Evolutionary conservation across 2,113 vertebrate species (phyloP).

Genomic region (Dolichotis patagonum): DNA sequence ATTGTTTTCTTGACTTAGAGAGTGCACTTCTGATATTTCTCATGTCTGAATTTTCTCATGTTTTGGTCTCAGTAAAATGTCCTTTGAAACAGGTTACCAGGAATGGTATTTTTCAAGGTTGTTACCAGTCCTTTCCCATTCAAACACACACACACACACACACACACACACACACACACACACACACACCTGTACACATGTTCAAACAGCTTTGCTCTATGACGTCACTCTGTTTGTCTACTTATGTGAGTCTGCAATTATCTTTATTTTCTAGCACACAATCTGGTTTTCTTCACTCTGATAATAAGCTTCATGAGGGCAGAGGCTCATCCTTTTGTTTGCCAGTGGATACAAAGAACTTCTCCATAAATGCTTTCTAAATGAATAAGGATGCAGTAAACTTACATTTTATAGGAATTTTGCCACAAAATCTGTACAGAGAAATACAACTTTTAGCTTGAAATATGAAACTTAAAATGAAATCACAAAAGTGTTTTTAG

Average conservation of each 20-base stretch:
- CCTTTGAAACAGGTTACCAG: background rate
- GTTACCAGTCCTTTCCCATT: background rate
- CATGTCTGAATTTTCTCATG: background rate
- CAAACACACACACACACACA: accelerated
- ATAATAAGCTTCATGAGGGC: background rate
- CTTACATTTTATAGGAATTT: background rate
- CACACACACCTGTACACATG: background rate
- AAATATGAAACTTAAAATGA: background rate
- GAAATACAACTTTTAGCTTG: background rate
- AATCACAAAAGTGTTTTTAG: background rate
- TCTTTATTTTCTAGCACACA: background rate
- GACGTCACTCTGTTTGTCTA: background rate
- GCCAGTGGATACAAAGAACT: background rate
- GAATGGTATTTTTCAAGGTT: background rate
- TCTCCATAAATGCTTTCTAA: background rate
- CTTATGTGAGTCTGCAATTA: background rate
- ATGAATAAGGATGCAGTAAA: background rate
- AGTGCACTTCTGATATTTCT: background rate
- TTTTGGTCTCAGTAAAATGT: background rate
- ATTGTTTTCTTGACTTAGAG: background rate
- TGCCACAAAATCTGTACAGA: background rate
- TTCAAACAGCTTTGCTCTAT: background rate
- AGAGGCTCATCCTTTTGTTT: background rate
- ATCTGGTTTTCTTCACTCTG: background rate
- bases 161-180: background rate